Conservation (phyloP, 1,140 invertebrate genomes). For the Procambarus virginalis region DNA sequence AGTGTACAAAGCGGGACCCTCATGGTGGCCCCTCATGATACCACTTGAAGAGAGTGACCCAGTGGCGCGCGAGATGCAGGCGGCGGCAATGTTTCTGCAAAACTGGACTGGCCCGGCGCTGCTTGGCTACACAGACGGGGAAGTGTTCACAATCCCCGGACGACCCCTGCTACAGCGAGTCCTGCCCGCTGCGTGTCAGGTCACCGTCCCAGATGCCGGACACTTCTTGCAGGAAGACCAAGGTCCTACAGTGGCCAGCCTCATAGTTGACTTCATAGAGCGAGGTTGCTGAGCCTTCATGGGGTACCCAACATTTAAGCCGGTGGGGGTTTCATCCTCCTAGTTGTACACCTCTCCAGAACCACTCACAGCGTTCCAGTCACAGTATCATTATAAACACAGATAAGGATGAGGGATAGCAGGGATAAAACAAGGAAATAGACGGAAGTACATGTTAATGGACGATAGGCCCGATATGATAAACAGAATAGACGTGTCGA, state of each 20-base stretch:
- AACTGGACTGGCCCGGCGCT: slow-evolving; percentile 36
- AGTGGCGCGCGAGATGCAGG: slow-evolving; percentile 30
- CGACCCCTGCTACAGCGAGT: background rate
- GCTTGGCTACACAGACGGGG: slow-evolving; percentile 52
- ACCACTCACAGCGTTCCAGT: too few species aligned
- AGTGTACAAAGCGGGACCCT: slow-evolving; percentile 38
- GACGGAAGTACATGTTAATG: too few species aligned
- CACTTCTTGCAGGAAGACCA: slow-evolving; percentile 64
- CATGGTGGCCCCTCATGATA: slow-evolving; percentile 37
- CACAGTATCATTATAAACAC: too few species aligned
- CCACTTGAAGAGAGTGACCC: slow-evolving; percentile 16
- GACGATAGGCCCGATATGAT: too few species aligned
- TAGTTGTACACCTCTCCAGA: too few species aligned
- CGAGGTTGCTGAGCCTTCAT: background rate
- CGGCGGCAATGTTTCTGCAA: slow-evolving; percentile 5
- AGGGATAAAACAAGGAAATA: too few species aligned
- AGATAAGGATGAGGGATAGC: too few species aligned
- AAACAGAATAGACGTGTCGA: too few species aligned
- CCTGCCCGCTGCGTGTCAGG: slow-evolving; percentile 29
- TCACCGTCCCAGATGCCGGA: slow-evolving; percentile 32
- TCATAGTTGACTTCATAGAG: slow-evolving; percentile 43
- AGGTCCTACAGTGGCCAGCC: slow-evolving; percentile 27
- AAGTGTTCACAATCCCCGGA: slow-evolving; percentile 36
- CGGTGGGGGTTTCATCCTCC: too few species aligned
- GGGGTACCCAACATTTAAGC: too few species aligned